Conservation (phyloP, 2,113 vertebrate species). For the Suricata suricatta region DNA sequence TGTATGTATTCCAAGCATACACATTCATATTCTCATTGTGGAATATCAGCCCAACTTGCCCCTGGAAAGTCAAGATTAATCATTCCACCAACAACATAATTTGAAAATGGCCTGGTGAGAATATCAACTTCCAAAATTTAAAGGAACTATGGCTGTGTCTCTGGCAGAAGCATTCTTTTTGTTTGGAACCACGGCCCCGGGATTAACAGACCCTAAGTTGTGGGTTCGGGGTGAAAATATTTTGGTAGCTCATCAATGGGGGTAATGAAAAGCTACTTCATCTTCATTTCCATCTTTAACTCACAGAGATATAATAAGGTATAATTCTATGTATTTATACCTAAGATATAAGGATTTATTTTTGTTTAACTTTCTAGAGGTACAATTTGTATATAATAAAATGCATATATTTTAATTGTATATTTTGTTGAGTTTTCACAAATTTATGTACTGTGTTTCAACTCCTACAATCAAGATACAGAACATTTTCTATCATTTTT, state of each 20-base stretch:
- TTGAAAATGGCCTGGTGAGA: neutral
- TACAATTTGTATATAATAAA: neutral
- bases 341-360: neutral
- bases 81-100: neutral
- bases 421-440: constrained; percentile 12
- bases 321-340: neutral
- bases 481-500: neutral
- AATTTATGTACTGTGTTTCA: neutral
- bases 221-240: neutral
- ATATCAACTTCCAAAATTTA: neutral
- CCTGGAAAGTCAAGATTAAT: neutral
- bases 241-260: neutral
- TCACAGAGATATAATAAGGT: neutral
- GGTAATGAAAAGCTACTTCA: neutral
- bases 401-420: neutral
- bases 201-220: neutral
- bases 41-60: neutral
- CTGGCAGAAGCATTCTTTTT: neutral
- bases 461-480: neutral
- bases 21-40: neutral
- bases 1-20: neutral
- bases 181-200: neutral
- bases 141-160: neutral
- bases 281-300: neutral
- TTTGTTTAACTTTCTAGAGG: neutral